Base-by-base conservation (phyloP, 1,140 invertebrate species). In the Drosophila persimilis region DNA sequence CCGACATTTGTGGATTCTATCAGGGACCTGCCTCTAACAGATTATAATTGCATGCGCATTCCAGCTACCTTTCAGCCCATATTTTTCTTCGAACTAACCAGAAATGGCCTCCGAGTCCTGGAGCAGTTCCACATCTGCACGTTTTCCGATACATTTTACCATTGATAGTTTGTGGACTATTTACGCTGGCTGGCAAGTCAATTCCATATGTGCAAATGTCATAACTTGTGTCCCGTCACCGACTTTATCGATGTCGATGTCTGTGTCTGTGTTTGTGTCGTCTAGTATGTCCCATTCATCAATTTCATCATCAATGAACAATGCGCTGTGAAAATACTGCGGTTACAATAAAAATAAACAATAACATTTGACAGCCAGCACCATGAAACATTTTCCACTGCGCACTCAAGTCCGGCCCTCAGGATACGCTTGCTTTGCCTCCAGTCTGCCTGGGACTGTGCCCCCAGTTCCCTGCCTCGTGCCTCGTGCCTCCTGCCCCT, bases 311-410 rank as follows among this genome's bases (percentile, higher is more conserved):
- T 62, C 66, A 71, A 63, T 71, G 64, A 73, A 73, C 72, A 83
- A 83, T 73, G 65, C 45, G 31, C 54, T 75, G 54, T 71, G 65
- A 66, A 74, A 65, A 66, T 75, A 79, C 70, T 75, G 65, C 56
- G 35, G 43, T 54, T 47, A 55, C 65, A 61, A 67, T 80, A 72
- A 72, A 69, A 72, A 76, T 84, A 75, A 79, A 75, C 70, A 83
- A 75, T 79, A 79, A 57, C 54, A 51, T 50, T 74, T 74, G 75
- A 84, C 60, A 59, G 70, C 26, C 45, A 45, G 56, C 60, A 24
- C n/a, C 44, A 60, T 76, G 63, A 60, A 55, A 47, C 67, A 73
- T 66, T 77, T 76, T 50, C 50, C 53, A 69, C 1, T 53, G 56
- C 62, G 63, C 52, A 65, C 48, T 60, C 45, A 59, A 56, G 70